These are phyloP conservation scores for Diabrotica virgifera DNA, from an alignment of 1,140 invertebrate genomes.

Conservation along the genomic window DNA sequence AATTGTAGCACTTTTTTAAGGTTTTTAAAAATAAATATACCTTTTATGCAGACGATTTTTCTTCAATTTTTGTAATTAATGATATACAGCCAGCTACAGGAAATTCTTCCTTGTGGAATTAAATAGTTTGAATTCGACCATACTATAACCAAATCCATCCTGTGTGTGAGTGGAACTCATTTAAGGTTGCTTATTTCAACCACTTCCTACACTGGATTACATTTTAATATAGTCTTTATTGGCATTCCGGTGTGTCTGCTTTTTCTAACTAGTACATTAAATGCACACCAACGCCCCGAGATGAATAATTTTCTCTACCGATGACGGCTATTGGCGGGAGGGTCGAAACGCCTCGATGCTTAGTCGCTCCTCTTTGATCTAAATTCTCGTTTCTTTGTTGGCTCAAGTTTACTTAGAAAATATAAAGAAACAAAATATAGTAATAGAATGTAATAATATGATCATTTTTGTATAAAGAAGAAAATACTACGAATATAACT, in stretches of 20 bases:
- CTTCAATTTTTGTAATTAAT: no score
- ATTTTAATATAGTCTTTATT: conserved; percentile 23
- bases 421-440: no score
- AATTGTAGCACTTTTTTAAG: no score
- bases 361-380: background rate
- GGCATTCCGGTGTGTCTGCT: conserved; percentile 6
- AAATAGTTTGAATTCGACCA: no score
- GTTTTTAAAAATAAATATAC: no score
- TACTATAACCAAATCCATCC: conserved; percentile 3
- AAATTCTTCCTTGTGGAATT: no score
- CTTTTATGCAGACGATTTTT: no score
- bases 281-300: conserved; percentile 5
- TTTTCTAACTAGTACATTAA: conserved; percentile 9
- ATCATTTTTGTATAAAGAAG: no score
- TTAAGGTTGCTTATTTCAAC: conserved; percentile 29
- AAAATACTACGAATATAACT: no score
- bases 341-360: background rate
- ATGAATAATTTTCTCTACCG: conserved; percentile 1
- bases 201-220: conserved; percentile 32
- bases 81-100: no score
- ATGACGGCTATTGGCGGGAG: background rate
- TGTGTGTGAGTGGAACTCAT: conserved; percentile 34
- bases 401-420: no score
- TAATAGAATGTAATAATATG: no score
- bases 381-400: background rate